Base-by-base conservation (phyloP, 2,113 vertebrate genomes). In the Polypterus bichir region DNA sequence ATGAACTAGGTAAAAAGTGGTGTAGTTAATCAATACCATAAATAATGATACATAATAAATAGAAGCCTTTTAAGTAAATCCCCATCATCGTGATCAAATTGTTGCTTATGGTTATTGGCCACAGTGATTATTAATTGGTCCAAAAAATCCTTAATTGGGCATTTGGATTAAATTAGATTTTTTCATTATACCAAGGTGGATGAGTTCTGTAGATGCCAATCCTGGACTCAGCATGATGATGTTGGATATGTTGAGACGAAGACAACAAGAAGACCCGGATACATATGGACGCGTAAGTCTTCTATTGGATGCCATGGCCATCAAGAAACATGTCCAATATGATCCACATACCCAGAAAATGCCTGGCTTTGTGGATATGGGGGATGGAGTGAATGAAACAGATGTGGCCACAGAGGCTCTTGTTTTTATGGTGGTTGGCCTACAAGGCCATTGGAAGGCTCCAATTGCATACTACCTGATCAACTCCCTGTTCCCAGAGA, bases 301-400 rank as follows among this genome's bases (percentile, higher is more conserved):
- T 27, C 27, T 27, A 27, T 27, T 27, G 27, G 27, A 27, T 65
- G 63, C 65, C 57, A 66, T 70, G 62, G 55, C 67, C 1, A 73
- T 77, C 3, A 68, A 62, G 53, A 27, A 27, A 27, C 27, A 27
- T 27, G 27, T 27, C 27, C 27, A 27, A 27, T 27, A 27, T 27
- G 27, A 57, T 60, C 56, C 62, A 1, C 44, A 66, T 3, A 60
- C 60, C 3, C 59, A 75, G 46, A 62, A 60, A 47, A 65, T 70
- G 65, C 59, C 63, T 59, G 67, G 63, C 11, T 73, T 65, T 71
- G 67, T 76, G 45, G 68, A 74, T 27, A 55, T 71, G 59, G 66
- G 64, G 7, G 57, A 69, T 66, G 46, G 64, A 2, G 44, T 54
- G 1, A 54, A 64, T 60, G 66, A 64, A 47, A 61, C 59, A 8